phyloP scores from a whole-genome alignment of 2,888 invertebrate species.

The Epirrhoe alternata region DNA sequence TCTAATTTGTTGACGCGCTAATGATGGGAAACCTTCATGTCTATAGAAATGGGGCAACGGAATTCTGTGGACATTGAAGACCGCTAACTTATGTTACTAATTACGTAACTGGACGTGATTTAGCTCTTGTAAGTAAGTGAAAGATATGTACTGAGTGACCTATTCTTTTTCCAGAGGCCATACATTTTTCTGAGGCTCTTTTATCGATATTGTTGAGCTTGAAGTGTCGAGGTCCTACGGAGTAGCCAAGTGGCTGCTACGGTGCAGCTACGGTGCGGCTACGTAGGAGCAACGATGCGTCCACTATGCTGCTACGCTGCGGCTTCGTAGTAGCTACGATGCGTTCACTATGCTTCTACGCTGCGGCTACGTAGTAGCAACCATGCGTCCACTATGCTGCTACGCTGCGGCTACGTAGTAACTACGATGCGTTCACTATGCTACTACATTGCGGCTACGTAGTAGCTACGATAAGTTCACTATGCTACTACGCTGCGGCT shows the following conservation, averaged over 20 bases:
- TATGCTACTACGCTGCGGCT: not conserved
- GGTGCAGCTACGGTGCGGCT: not conserved
- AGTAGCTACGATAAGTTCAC: no score
- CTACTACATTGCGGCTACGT: no score
- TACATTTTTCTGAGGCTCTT: no score
- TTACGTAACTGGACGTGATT: not conserved
- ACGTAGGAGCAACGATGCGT: not conserved
- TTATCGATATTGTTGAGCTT: no score
- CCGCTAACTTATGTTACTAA: constrained; percentile 9
- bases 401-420: not conserved
- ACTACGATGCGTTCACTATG: not conserved
- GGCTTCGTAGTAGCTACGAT: not conserved
- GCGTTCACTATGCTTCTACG: no score
- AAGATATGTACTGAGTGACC: no score
- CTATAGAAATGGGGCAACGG: constrained; percentile 11
- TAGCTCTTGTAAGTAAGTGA: no score
- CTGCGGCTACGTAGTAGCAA: no score
- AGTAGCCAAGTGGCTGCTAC: not conserved
- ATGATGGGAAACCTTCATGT: constrained; percentile 18
- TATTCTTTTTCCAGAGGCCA: no score
- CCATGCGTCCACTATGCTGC: not conserved
- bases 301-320: not conserved
- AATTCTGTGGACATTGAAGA: not conserved
- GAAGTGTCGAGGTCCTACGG: not conserved
- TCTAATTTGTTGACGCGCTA: constrained; percentile 30